These are phyloP conservation scores for Ophioninae sp. DNA, from an alignment of 2,888 invertebrate species.

Conservation along the genomic window DNA sequence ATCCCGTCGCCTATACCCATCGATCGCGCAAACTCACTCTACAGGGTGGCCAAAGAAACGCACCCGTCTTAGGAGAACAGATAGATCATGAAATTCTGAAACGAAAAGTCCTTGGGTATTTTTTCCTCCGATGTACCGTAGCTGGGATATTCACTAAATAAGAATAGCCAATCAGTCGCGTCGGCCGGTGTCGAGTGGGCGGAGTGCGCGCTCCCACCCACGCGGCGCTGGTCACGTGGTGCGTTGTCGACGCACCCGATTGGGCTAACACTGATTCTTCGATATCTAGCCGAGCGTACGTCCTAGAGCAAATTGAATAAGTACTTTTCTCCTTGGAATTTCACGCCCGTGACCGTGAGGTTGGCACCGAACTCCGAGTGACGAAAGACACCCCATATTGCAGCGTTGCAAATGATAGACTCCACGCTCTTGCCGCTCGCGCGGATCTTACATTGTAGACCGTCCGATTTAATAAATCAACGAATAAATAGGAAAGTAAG, in stretches of 20 bases:
- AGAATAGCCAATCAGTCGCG: neutral
- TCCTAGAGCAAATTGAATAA: neutral
- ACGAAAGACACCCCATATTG: neutral
- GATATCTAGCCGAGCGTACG: neutral
- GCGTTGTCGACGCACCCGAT: neutral
- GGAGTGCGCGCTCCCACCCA: neutral
- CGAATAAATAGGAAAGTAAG: neutral
- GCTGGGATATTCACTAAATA: neutral
- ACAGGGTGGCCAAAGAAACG: neutral
- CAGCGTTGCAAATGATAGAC: neutral
- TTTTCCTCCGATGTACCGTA: neutral
- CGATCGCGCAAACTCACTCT: slow-evolving; percentile 53
- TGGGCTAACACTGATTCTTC: neutral
- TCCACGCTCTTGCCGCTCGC: neutral
- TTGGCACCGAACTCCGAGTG: neutral
- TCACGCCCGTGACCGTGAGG: neutral
- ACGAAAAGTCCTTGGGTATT: neutral
- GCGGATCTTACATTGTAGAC: neutral
- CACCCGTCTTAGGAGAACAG: neutral
- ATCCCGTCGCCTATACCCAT: slow-evolving; percentile 65
- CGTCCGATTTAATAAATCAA: neutral
- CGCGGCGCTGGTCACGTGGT: neutral
- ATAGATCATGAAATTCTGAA: neutral
- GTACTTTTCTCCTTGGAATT: neutral
- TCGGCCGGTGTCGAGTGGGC: too few species aligned